A percentile compares a stretch with the other conserved stretches of the same genome.
Evolutionary conservation across 1,140 invertebrate genomes (phyloP).

Genomic region (Eriocheir sinensis): DNA sequence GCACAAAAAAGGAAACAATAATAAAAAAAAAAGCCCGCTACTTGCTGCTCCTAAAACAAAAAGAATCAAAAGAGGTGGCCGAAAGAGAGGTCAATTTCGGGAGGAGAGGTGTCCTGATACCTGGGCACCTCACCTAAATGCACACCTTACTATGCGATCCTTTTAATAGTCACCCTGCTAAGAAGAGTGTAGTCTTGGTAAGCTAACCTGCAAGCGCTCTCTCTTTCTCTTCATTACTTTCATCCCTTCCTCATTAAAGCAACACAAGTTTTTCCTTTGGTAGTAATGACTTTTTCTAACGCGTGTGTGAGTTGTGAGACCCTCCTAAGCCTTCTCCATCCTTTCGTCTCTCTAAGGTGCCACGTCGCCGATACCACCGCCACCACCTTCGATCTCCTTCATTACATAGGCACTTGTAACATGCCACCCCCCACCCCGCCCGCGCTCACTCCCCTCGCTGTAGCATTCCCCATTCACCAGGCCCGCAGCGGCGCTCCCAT

Average conservation of each 20-base stretch:
- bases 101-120: no score
- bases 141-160: background rate
- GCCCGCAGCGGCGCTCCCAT: background rate
- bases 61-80: no score
- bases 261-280: background rate
- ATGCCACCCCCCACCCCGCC: background rate
- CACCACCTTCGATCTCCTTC: background rate
- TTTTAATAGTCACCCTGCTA: background rate
- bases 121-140: background rate
- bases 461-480: constrained; percentile 12
- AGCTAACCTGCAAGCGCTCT: background rate
- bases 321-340: background rate
- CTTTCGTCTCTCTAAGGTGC: background rate
- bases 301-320: background rate
- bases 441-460: background rate
- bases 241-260: background rate
- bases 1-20: no score
- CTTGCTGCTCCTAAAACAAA: no score
- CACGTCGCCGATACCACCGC: no score
- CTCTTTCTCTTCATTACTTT: background rate
- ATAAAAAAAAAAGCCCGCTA: no score
- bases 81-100: no score
- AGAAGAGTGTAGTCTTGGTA: no score
- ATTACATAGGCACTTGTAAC: background rate
- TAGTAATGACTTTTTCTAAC: background rate